A percentile compares a stretch with the other conserved stretches of the same genome.
Evolutionary conservation across 2,113 vertebrate genomes (phyloP).

Genomic region (Pleuronectes platessa): DNA sequence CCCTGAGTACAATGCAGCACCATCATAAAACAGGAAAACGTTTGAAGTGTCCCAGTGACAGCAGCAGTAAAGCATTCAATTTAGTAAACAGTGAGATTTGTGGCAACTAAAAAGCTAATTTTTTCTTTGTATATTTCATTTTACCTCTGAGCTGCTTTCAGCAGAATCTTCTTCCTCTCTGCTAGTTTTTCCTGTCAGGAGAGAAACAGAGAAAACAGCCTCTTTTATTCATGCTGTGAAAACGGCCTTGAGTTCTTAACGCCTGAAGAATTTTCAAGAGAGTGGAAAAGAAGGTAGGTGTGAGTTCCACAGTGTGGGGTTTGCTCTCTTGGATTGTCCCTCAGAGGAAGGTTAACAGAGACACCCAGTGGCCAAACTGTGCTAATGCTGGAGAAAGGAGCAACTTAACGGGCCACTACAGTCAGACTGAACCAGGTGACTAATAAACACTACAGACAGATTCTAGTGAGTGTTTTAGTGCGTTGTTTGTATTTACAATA

Average conservation of each 20-base stretch:
- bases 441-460: too few relatives aligned
- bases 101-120: constrained; percentile 10
- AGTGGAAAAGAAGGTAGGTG: not conserved
- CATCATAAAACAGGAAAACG: constrained; percentile 6
- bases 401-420: not conserved
- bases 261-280: constrained; percentile 47
- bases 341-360: constrained; percentile 54
- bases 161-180: constrained; percentile 88
- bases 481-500: too few relatives aligned
- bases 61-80: constrained; percentile 28
- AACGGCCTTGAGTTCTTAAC: constrained; percentile 50
- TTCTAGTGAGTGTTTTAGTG: too few relatives aligned
- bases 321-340: not conserved
- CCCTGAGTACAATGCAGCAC: constrained; percentile 16
- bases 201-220: constrained; percentile 35
- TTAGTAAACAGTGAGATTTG: constrained; percentile 21
- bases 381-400: not conserved
- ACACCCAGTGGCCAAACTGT: constrained; percentile 65
- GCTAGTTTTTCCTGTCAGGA: constrained; percentile 88
- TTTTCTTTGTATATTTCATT: constrained; percentile 9
- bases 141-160: constrained; percentile 93
- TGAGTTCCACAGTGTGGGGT: constrained; percentile 10
- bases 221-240: constrained; percentile 42
- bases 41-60: constrained; percentile 22
- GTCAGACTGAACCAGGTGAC: too few relatives aligned